A percentile compares a stretch with the other conserved stretches of the same genome.
Evolutionary conservation across 2,113 vertebrate species (phyloP).

Genomic region (Lamprotornis superbus): DNA sequence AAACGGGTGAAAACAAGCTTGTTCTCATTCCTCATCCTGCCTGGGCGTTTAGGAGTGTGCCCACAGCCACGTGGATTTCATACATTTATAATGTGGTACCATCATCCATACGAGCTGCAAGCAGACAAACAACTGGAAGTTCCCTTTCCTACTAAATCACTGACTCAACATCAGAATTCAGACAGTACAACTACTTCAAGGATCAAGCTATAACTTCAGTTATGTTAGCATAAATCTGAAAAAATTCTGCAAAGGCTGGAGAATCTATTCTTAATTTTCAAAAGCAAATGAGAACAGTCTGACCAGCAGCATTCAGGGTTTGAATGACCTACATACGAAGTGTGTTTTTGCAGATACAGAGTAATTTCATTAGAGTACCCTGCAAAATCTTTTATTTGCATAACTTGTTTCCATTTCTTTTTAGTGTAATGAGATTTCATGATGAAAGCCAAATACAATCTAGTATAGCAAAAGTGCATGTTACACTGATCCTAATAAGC

Average conservation of each 20-base stretch:
- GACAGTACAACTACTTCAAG: background rate
- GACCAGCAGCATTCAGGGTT: conserved; percentile 5
- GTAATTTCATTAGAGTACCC: conserved; percentile 64
- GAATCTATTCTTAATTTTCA: background rate
- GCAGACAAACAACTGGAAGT: background rate
- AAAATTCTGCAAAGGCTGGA: background rate
- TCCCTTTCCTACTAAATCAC: background rate
- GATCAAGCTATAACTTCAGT: background rate
- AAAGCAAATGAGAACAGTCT: background rate
- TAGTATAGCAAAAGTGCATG: conserved; percentile 65
- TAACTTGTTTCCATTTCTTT: conserved; percentile 70
- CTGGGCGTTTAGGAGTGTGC: background rate
- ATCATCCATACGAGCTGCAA: background rate
- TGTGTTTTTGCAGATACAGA: conserved; percentile 41
- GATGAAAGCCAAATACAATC: conserved; percentile 75
- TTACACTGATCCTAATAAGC: conserved; percentile 75
- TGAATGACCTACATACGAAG: conserved; percentile 48
- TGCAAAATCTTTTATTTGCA: conserved; percentile 69
- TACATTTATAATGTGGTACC: background rate
- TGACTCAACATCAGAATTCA: background rate
- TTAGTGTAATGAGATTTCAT: conserved; percentile 75
- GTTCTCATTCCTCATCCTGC: background rate
- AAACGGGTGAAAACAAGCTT: background rate
- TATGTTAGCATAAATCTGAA: background rate
- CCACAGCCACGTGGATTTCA: background rate